phyloP scores from a whole-genome alignment of 2,888 invertebrate genomes.

The Argyresthia goedartella region DNA sequence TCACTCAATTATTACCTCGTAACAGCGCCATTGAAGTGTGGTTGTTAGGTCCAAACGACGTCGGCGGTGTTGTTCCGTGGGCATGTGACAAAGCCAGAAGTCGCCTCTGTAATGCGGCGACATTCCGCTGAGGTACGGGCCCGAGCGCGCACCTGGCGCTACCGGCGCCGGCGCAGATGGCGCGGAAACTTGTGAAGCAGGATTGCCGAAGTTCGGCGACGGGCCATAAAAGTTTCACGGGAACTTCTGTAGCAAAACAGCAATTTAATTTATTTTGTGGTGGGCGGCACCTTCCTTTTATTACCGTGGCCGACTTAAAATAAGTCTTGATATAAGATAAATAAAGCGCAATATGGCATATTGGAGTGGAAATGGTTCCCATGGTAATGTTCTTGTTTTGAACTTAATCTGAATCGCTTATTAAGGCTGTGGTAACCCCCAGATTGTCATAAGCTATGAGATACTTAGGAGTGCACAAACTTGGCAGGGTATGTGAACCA shows the following conservation, averaged over 20 bases:
- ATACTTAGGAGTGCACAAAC: no score
- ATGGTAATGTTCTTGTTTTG: no score
- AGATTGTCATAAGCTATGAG: no score
- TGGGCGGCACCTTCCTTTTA: no score
- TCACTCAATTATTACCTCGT: conserved; percentile 29
- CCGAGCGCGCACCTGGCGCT: conserved; percentile 21
- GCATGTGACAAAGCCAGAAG: conserved; percentile 49
- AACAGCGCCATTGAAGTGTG: conserved; percentile 53
- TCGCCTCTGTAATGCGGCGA: conserved; percentile 50
- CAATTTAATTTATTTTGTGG: background rate
- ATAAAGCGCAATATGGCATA: no score
- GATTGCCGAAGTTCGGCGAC: conserved; percentile 53
- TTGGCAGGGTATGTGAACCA: no score
- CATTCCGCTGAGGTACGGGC: conserved; percentile 41
- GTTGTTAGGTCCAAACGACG: conserved; percentile 42
- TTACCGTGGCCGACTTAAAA: no score
- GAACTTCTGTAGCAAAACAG: background rate
- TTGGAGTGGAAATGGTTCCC: no score
- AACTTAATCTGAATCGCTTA: no score
- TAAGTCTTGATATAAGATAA: no score
- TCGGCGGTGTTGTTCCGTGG: conserved; percentile 42
- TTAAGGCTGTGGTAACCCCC: no score
- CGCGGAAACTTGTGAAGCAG: conserved; percentile 40
- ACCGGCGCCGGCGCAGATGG: conserved; percentile 36
- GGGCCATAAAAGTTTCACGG: conserved; percentile 24